Conservation (phyloP, 2,797 vertebrate species). For the Neosalanx taihuensis region DNA sequence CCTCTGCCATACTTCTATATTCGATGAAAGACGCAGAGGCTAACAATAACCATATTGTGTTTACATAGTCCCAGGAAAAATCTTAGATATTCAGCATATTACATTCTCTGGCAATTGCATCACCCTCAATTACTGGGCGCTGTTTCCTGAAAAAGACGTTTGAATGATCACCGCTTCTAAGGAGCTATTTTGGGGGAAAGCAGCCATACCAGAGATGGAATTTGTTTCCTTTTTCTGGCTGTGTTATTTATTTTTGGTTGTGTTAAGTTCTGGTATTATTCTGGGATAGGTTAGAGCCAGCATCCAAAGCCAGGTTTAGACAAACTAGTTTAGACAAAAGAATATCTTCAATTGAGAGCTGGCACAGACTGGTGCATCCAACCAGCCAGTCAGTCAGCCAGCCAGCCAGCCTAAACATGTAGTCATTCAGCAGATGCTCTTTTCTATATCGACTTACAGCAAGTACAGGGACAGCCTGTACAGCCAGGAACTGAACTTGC, state of each 20-base stretch:
- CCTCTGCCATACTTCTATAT: conserved; percentile 32
- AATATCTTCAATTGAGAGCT: not conserved
- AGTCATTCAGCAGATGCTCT: no score
- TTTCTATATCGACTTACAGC: no score
- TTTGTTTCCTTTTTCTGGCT: conserved; percentile 4
- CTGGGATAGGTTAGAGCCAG: not conserved
- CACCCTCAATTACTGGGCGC: conserved; percentile 30
- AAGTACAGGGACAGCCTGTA: no score
- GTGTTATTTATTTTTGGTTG: conserved; percentile 5
- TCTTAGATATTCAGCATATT: conserved; percentile 42
- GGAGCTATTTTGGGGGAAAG: conserved; percentile 29
- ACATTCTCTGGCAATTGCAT: conserved; percentile 39
- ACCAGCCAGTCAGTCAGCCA: not conserved
- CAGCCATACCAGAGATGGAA: conserved; percentile 22
- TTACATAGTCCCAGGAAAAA: conserved; percentile 43
- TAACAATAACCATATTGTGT: conserved; percentile 40
- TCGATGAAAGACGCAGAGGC: conserved; percentile 36
- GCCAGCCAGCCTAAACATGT: not conserved
- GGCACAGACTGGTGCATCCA: not conserved
- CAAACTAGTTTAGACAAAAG: no score
- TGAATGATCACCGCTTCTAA: conserved; percentile 31
- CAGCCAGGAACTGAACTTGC: no score
- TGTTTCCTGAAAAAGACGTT: conserved; percentile 23
- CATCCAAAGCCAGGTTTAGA: not conserved
- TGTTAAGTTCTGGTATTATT: not conserved